Percentiles rank a stretch among this genome's conserved stretches.
Evolutionary conservation across 2,888 invertebrate species (phyloP).

Genomic region (Sisyra terminalis): DNA sequence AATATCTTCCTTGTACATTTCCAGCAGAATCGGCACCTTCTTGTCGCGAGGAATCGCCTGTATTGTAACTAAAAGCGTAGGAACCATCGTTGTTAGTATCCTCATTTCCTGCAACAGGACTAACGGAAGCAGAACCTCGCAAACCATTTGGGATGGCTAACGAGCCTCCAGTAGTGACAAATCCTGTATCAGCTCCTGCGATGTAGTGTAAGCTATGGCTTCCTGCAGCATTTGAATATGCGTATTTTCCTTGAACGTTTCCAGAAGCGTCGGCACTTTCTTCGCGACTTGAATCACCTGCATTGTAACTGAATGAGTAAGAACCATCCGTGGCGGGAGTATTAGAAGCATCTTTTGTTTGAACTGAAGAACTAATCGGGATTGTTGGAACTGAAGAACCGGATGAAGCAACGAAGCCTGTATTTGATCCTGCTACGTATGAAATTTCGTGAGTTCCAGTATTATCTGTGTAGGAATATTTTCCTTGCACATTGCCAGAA

Average conservation of each 20-base stretch:
- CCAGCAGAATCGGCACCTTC: slow-evolving; percentile 18
- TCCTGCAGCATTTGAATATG: slow-evolving; percentile 10
- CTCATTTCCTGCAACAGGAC: background rate
- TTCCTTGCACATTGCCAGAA: slow-evolving; percentile 15
- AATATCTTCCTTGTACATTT: slow-evolving; percentile 17
- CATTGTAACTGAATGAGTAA: slow-evolving; percentile 19
- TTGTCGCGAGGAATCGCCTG: slow-evolving; percentile 16
- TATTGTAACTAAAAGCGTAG: slow-evolving; percentile 18
- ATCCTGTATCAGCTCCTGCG: slow-evolving; percentile 13
- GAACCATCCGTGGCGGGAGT: slow-evolving; percentile 14
- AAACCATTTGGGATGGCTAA: slow-evolving; percentile 11
- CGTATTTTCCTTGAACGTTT: slow-evolving; percentile 15
- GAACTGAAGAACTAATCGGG: background rate
- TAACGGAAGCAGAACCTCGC: background rate
- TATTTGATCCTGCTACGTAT: slow-evolving; percentile 18
- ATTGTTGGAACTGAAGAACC: background rate
- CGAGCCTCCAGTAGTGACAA: slow-evolving; percentile 13
- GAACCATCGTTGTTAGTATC: slow-evolving; percentile 16
- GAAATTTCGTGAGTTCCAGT: slow-evolving; percentile 15
- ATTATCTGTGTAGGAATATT: slow-evolving; percentile 14
- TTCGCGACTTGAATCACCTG: slow-evolving; percentile 20
- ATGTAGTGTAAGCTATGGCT: slow-evolving; percentile 11
- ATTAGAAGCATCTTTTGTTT: slow-evolving; percentile 1
- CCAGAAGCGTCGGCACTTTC: slow-evolving; percentile 22
- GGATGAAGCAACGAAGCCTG: slow-evolving; percentile 17